Conservation (phyloP, 2,797 vertebrate genomes). For the Clarias fuscus region DNA sequence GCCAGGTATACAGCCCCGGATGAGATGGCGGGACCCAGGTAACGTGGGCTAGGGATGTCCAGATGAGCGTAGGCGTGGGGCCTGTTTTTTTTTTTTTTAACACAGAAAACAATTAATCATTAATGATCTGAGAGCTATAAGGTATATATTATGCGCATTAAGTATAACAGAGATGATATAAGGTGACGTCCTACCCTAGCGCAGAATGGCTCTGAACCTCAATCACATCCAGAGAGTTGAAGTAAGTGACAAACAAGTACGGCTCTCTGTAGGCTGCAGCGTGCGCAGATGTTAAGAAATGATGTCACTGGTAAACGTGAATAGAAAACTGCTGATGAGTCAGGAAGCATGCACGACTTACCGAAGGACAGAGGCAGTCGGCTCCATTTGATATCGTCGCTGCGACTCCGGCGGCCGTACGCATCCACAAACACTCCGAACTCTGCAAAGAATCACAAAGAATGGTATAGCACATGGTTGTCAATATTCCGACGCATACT, state of each 20-base stretch:
- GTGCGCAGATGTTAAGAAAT: conserved; percentile 34
- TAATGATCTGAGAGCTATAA: neutral
- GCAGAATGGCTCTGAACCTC: conserved; percentile 94
- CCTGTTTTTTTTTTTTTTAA: conserved; percentile 75
- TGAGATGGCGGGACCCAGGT: conserved; percentile 95
- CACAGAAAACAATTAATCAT: neutral
- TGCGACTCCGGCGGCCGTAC: conserved; percentile 92
- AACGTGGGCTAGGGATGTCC: conserved; percentile 86
- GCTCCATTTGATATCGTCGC: conserved; percentile 96
- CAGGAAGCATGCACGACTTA: conserved; percentile 56
- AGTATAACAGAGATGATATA: neutral
- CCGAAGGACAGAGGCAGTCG: conserved; percentile 94
- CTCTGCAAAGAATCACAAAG: conserved; percentile 71
- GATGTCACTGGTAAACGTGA: neutral
- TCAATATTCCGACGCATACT: neutral
- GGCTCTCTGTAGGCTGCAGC: conserved; percentile 92
- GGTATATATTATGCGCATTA: neutral
- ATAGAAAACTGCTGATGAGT: neutral
- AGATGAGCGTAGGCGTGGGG: conserved; percentile 84
- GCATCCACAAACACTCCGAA: conserved; percentile 98
- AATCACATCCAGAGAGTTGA: conserved; percentile 97
- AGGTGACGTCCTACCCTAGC: conserved; percentile 80
- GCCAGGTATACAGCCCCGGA: conserved; percentile 89
- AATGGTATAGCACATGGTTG: neutral
- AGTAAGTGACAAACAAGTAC: conserved; percentile 97